Percentiles rank a stretch among this genome's conserved stretches.
These are phyloP conservation scores for Callosobruchus maculatus DNA, from an alignment of 2,888 invertebrate species.

Conservation along the genomic window DNA sequence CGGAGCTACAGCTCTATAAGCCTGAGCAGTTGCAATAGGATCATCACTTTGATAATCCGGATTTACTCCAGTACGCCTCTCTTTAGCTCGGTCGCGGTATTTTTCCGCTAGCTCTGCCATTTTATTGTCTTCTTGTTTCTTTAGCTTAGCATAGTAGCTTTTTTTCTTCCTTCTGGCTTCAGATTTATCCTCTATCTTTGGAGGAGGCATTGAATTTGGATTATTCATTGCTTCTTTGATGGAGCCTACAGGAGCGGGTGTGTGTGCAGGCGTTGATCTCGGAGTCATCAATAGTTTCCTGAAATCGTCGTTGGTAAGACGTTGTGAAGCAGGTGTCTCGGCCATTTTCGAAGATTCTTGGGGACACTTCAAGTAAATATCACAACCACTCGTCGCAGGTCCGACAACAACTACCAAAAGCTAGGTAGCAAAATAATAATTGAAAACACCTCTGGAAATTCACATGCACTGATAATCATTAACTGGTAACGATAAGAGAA, in stretches of 20 bases:
- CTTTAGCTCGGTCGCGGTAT: constrained; percentile 87
- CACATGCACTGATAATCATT: too few relatives aligned
- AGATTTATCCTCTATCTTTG: constrained; percentile 66
- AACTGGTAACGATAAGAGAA: too few relatives aligned
- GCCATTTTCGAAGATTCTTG: constrained; percentile 14
- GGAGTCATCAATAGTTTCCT: constrained; percentile 95
- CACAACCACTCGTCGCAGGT: too few relatives aligned
- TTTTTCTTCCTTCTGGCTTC: constrained; percentile 90
- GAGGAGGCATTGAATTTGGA: constrained; percentile 41
- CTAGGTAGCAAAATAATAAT: too few relatives aligned
- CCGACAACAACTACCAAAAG: too few relatives aligned
- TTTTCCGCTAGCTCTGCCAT: constrained; percentile 91
- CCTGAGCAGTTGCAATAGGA: constrained; percentile 75
- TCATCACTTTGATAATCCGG: constrained; percentile 81
- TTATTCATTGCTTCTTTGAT: constrained; percentile 69
- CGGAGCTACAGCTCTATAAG: constrained; percentile 85
- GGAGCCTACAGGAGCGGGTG: constrained; percentile 59
- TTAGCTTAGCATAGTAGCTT: constrained; percentile 88
- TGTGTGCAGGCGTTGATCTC: constrained; percentile 64
- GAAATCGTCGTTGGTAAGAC: constrained; percentile 95
- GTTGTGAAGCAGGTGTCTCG: constrained; percentile 67
- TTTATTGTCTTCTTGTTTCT: constrained; percentile 93
- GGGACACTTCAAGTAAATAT: not conserved
- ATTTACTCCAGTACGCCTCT: constrained; percentile 67
- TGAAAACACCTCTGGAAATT: too few relatives aligned